A percentile compares a stretch with the other conserved stretches of the same genome.
These are phyloP conservation scores for Chrysolina americana DNA, from an alignment of 2,888 invertebrate species.

Conservation along the genomic window DNA sequence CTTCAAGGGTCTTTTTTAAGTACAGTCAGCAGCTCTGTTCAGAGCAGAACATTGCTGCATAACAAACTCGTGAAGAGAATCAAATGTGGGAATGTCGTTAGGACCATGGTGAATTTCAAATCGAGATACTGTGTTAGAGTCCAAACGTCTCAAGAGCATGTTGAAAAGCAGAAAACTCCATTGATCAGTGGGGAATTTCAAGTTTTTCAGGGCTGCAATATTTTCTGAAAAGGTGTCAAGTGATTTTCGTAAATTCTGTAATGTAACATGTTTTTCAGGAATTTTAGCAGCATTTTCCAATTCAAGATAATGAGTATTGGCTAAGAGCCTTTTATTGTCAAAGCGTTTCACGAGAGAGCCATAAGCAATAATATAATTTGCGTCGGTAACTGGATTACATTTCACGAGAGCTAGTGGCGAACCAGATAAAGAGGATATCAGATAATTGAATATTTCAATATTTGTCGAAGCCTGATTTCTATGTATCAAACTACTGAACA, in stretches of 20 bases:
- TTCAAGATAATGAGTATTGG: neutral
- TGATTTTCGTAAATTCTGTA: no score
- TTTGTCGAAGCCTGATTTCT: neutral
- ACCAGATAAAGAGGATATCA: neutral
- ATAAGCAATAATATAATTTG: neutral
- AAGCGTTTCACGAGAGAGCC: neutral
- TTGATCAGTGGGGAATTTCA: slow-evolving; percentile 10
- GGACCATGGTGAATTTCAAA: slow-evolving; percentile 1
- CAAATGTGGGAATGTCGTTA: slow-evolving; percentile 3
- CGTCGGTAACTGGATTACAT: neutral
- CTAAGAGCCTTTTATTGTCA: neutral
- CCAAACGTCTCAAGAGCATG: neutral
- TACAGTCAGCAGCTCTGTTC: neutral
- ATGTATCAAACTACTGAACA: neutral
- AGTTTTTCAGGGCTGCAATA: slow-evolving; percentile 2
- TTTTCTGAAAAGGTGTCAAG: neutral
- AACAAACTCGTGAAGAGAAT: neutral
- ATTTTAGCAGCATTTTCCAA: no score
- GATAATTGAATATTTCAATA: neutral
- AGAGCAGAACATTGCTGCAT: neutral
- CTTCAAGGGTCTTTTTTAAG: neutral
- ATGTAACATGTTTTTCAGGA: no score
- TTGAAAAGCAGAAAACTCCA: slow-evolving; percentile 12
- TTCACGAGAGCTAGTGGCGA: neutral
- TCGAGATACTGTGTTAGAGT: neutral